Base-by-base conservation (phyloP, 2,888 invertebrate species). In the Ennomos quercinarius region DNA sequence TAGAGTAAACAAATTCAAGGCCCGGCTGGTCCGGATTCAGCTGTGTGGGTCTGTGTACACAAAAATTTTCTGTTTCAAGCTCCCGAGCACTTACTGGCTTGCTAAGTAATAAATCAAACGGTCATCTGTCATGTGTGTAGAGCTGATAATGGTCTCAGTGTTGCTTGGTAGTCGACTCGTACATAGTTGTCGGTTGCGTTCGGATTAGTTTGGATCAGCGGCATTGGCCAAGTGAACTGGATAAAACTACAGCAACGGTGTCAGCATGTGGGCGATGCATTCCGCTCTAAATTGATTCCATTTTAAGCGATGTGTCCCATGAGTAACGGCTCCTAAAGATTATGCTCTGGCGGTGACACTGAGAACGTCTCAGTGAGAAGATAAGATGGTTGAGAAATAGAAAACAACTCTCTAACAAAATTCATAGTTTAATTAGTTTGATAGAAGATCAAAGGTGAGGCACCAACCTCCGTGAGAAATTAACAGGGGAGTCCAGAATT, bases 181-280 rank as follows among this genome's bases (percentile, higher is more conserved):
- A 42, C 38, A 49, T 53, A 49, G 57, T 54, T 52, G 64, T 61
- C 63, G 59, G 46, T 65, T 62, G 42, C 62, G 56, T 65, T 61
- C 47, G 65, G 64, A 69, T 69, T 64, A 63, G 63, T 62, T 65
- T 64, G 62, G 63, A 62, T 65, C 60, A 55, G 37, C 53, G 44
- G 48, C 58, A 53, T 45, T 52, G 61, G 58, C 67, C 62, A 57
- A 65, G 61, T 67, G 62, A 65, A 65, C 68, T 67, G 65, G 67
- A 67, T 66, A 59, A 48, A 57, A 63, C 64, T 65, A 63, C 55
- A 50, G 61, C 60, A 67, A 69, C 59, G 60, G 57, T 63, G 67
- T 57, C 59, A 63, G 42, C 53, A 62, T 62, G 68, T 69, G 52
- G 69, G 69, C 65, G 67, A 62, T 50, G 65, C 65, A 66, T 67